Conservation (phyloP, 1,140 invertebrate genomes). For the Venturia canescens region DNA sequence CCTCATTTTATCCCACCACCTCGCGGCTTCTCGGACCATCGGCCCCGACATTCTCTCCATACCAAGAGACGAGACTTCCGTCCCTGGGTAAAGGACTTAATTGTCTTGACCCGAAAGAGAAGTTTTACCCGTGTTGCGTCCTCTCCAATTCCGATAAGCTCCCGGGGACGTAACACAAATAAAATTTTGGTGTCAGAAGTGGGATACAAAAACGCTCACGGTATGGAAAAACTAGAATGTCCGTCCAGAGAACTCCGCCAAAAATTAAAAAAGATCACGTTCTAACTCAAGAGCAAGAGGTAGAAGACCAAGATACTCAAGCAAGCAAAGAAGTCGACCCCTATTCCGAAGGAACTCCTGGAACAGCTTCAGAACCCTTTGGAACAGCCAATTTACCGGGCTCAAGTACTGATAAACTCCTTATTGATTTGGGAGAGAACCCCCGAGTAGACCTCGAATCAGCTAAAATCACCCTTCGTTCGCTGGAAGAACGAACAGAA, state of each 20-base stretch:
- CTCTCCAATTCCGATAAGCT: neutral
- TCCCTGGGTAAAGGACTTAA: conserved; percentile 35
- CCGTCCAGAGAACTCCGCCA: neutral
- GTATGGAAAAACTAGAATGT: conserved; percentile 8
- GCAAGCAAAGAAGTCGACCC: neutral
- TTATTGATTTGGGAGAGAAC: neutral
- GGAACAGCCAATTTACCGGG: neutral
- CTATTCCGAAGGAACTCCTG: neutral
- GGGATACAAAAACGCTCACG: conserved; percentile 3
- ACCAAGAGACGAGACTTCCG: no score
- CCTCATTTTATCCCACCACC: no score
- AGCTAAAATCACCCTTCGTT: neutral
- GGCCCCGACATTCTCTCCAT: no score
- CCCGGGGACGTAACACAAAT: conserved; percentile 22
- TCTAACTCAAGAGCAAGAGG: neutral
- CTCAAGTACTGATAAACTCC: neutral
- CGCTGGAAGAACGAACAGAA: neutral
- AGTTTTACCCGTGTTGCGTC: conserved; percentile 2
- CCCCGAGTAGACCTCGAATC: neutral
- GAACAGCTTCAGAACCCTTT: neutral
- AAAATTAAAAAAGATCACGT: neutral
- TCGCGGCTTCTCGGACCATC: no score
- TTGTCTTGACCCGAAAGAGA: conserved; percentile 25
- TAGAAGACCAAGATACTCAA: neutral
- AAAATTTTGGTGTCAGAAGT: conserved; percentile 36